Conservation (phyloP, 2,113 vertebrate genomes). For the Alaudala cheleensis region DNA sequence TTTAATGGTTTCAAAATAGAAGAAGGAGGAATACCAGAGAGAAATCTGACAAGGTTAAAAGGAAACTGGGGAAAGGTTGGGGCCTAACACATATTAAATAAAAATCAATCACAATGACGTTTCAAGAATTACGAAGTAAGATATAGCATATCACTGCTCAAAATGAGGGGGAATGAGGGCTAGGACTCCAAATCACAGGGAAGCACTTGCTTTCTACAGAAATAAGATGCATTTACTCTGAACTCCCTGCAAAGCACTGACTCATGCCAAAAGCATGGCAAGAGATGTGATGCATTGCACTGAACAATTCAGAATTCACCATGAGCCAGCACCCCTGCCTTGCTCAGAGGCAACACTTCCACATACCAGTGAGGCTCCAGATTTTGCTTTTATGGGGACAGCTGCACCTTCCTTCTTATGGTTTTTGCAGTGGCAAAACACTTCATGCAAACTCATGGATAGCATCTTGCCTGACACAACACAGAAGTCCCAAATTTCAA, state of each 20-base stretch:
- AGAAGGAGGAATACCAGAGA: neutral
- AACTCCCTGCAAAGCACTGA: neutral
- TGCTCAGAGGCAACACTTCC: neutral
- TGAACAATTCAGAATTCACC: neutral
- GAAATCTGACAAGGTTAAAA: slow-evolving; percentile 39
- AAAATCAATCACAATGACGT: slow-evolving; percentile 15
- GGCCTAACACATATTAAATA: neutral
- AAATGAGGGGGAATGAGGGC: neutral
- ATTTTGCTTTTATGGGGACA: neutral
- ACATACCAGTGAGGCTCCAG: neutral
- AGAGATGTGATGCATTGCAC: accelerated
- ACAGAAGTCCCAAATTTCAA: neutral
- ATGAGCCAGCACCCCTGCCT: neutral
- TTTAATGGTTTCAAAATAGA: slow-evolving; percentile 12
- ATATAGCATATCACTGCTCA: neutral
- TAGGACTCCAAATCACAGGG: neutral
- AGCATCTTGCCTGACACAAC: neutral
- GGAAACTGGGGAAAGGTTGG: neutral
- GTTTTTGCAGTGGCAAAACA: neutral
- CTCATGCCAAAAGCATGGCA: neutral
- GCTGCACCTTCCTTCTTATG: neutral
- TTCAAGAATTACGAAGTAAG: slow-evolving; percentile 1
- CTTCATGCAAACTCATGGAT: neutral
- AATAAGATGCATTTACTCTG: neutral
- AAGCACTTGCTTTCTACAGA: neutral